Conservation (phyloP, 1,140 invertebrate genomes). For the Panagrolaimus sp. region DNA sequence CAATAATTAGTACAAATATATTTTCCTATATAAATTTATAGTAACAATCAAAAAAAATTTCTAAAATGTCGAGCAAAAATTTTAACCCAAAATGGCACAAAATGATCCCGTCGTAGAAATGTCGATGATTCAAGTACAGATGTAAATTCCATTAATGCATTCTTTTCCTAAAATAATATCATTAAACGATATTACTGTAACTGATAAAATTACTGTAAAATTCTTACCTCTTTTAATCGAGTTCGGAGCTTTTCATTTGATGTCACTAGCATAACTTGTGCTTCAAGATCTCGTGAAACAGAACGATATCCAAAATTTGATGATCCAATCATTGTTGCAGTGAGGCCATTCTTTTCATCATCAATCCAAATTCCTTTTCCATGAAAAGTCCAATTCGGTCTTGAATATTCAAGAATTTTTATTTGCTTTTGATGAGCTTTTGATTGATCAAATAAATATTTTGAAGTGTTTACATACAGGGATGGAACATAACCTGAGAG, state of each 20-base stretch:
- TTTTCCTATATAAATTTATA: no score
- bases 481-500: slow-evolving; percentile 80
- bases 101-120: slow-evolving; percentile 33
- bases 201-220: slow-evolving; percentile 21
- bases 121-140: slow-evolving; percentile 31
- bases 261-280: slow-evolving; percentile 81
- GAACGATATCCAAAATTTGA: slow-evolving; percentile 76
- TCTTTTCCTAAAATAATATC: slow-evolving; percentile 33
- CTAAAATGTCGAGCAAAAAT: slow-evolving; percentile 28
- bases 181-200: slow-evolving; percentile 14
- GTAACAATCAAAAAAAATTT: slow-evolving; percentile 24
- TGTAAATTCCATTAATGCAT: slow-evolving; percentile 34
- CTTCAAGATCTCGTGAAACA: slow-evolving; percentile 73
- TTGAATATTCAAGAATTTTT: slow-evolving; percentile 70
- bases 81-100: slow-evolving; percentile 43
- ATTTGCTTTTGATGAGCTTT: slow-evolving; percentile 11
- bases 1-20: no score
- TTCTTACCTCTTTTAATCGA: slow-evolving; percentile 61
- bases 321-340: slow-evolving; percentile 82
- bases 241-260: slow-evolving; percentile 68
- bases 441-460: slow-evolving; percentile 69
- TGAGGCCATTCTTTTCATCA: slow-evolving; percentile 68
- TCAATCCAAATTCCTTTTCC: slow-evolving; percentile 92
- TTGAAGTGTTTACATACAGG: slow-evolving; percentile 81
- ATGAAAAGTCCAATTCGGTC: slow-evolving; percentile 88